Base-by-base conservation (phyloP, 2,797 vertebrate species). In the Lycodopsis pacificus region DNA sequence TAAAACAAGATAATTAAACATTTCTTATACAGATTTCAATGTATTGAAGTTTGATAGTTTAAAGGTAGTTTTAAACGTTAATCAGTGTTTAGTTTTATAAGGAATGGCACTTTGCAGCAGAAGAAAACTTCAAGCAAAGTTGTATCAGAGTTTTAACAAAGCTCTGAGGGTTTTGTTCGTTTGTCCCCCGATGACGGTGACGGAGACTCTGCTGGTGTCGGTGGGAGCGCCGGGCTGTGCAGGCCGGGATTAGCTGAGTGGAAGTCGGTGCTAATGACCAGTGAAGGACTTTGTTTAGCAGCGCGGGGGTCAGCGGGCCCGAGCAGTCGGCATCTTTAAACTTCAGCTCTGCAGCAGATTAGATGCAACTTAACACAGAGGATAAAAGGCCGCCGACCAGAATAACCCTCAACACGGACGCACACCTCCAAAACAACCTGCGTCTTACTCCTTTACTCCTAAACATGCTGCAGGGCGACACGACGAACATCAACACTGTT, bases 211-310 rank as follows among this genome's bases (percentile, higher is more conserved):
- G 32, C 46, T 10, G 42, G 15, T 32, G 38, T 14, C 1, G 1
- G 13, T 30, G 8, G 13, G 69, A 0, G 58, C 36, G 1, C 8
- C 1, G 65, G n/a, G 69, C 51, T 1, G n/a, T 12, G 58, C 46
- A 59, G 67, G 68, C 25, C 13, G 11, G 81, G 86, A 57, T 72
- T 61, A 84, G 38, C 40, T 0, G 27, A 56, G 42, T 67, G 44
- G 77, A 75, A 71, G 65, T 64, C 4, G 34, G 27, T 8, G 48
- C 30, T 76, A 77, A 79, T 80, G 63, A 83, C 70, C 81, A 68
- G 49, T 67, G 77, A 79, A 65, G 85, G 73, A 76, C 78, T 73
- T 87, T 83, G 72, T 82, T 71, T 48, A 54, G 78, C 63, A 8
- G 77, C 0, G 2, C 4, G 2, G 54, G 64, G 78, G 73, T 82